Base-by-base conservation (phyloP, 1,140 invertebrate genomes). In the Nephila pilipes region DNA sequence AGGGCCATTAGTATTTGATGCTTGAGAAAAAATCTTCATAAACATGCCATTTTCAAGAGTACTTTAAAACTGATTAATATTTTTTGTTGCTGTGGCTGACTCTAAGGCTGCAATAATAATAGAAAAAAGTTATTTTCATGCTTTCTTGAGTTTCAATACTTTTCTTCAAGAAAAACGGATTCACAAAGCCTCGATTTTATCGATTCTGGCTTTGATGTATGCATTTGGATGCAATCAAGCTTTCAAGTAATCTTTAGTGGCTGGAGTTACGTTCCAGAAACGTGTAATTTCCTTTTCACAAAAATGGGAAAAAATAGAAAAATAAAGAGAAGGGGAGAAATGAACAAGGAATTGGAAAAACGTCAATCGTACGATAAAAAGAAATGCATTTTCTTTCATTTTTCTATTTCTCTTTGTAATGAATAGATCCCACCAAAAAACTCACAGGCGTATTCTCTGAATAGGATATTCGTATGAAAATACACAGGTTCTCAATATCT, bases 181-280 rank as follows among this genome's bases (percentile, higher is more conserved):
- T 58, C 5, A 10, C n/a, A 79, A 90, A 83, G 55, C 80, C 89
- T 63, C 54, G 29, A 63, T 91, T 38, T 81, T 91, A 91, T 91
- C 80, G 89, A 91, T 91, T 83, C 55, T 22, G 58, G 89, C 89
- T 57, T 91, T 91, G 89, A 91, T 91, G 89, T 91, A 91, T 91
- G 89, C 89, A 91, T 91, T 91, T 54, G 36, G 38, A 65, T 22
- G 89, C 75, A 91, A 91, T 91, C 89, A 91, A 91, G 89, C 89
- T 91, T 91, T 91, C 79, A 91, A 91, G 89, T 83, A 91, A 91
- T 91, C 89, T 91, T 91, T 91, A 91, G 89, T 91, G 89, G 89
- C 57, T 83, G 36, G 29, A 91, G 89, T 91, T 55, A 91, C 55
- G 89, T 91, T 91, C 54, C 25, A 63, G 36, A 83, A 91, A 91